Evolutionary conservation across 2,888 invertebrate genomes (phyloP), one percentile per base, ranked within the genome.

Genomic region (Crepidodera aurea): DNA sequence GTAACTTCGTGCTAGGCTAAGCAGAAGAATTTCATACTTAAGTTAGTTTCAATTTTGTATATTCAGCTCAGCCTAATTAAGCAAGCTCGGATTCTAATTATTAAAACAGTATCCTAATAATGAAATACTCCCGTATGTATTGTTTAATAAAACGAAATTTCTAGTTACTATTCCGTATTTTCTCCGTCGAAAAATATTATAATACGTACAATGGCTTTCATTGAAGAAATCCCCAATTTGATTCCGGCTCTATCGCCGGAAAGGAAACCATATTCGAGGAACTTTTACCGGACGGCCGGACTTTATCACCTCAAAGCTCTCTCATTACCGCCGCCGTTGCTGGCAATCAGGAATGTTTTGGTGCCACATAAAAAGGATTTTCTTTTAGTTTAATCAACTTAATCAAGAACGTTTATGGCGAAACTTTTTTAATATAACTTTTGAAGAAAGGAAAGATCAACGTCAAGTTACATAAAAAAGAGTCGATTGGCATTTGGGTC

Each of bases 351-450:
- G 53, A 54, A 27, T 58, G 51, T 61, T 51, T 44, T 25, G 46
- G 46, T 58, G 51, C 29, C 46, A 65, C 48, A 67, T 58, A 64
- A 65, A 69, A 65, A 62, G 64, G 56, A 60, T 66, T 65, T 65
- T 54, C 55, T 55, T 57, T 54, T 54, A 51, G 60, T 62, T 64
- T 65, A 66, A 68, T 67, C 63, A 64, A 64, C 59, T 65, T 64
- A 65, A 67, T 65, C 56, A 65, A 64, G 62, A 55, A 50, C 59
- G 59, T 66, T 66, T 64, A 63, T 58, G 51, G 48, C 18, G 29
- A 42, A 64, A 64, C 53, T 60, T 64, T 60, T 60, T 60, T 61
- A 58, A 64, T 64, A 61, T 61, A 60, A 60, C 54, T 48, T 54
- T 54, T 25, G 13, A 10, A n/a, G n/a, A 6, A 46, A 22, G 16